A percentile compares a stretch with the other conserved stretches of the same genome.
These are phyloP conservation scores for Amyelois transitella DNA, from an alignment of 1,140 invertebrate species.

Conservation along the genomic window DNA sequence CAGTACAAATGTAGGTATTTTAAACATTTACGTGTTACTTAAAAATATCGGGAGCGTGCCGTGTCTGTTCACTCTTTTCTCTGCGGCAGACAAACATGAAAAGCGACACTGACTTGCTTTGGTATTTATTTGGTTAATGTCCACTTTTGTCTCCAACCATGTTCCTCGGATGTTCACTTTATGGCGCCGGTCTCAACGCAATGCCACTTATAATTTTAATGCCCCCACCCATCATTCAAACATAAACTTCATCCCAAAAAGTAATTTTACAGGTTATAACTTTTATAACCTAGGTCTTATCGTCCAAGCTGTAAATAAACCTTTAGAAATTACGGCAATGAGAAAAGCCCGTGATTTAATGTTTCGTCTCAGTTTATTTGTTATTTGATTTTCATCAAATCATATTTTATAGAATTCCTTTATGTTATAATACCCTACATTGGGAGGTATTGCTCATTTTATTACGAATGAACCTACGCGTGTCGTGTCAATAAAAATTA, in stretches of 20 bases:
- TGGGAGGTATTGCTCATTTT: neutral
- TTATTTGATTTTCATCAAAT: neutral
- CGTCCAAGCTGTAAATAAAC: neutral
- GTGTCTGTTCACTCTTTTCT: conserved; percentile 3
- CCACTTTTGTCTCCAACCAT: conserved; percentile 37
- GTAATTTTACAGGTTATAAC: neutral
- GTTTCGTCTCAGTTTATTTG: neutral
- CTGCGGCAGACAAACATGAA: conserved; percentile 26
- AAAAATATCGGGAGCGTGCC: neutral
- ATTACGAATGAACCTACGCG: neutral
- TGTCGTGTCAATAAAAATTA: neutral
- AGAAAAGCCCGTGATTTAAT: neutral
- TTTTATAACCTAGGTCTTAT: conserved; percentile 3
- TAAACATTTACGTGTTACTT: too few species aligned
- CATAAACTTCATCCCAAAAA: conserved; percentile 12
- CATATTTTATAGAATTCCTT: neutral
- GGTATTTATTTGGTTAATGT: conserved; percentile 44
- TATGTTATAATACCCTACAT: neutral
- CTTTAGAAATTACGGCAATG: neutral
- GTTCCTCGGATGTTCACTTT: conserved; percentile 16
- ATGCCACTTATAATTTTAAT: conserved; percentile 25
- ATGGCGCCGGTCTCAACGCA: conserved; percentile 12
- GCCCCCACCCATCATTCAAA: conserved; percentile 16
- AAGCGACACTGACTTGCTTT: conserved; percentile 31
- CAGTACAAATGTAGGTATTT: too few species aligned